Conservation (phyloP, 1,140 invertebrate genomes). For the Drosophila takahashii region DNA sequence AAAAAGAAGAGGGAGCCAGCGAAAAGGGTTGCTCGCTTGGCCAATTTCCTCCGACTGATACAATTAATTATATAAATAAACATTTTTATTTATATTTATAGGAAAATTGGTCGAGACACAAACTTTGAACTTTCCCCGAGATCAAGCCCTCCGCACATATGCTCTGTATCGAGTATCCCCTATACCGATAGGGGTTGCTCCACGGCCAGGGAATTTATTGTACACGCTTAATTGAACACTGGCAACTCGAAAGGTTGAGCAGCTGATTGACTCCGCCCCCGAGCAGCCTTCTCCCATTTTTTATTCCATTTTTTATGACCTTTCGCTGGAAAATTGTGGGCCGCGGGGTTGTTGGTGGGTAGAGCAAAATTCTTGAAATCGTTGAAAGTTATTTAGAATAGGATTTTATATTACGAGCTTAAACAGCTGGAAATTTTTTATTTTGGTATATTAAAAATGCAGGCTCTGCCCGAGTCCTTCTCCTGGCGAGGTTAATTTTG, state of each 20-base stretch:
- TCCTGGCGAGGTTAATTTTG: slow-evolving; percentile 27
- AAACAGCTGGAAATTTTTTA: slow-evolving; percentile 70
- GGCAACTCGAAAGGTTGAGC: slow-evolving; percentile 73
- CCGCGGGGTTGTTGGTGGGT: background rate
- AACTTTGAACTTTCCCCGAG: slow-evolving; percentile 70
- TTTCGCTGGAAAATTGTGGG: slow-evolving; percentile 20
- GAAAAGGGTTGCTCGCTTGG: slow-evolving; percentile 64
- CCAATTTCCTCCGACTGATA: slow-evolving; percentile 47
- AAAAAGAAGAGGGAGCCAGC: slow-evolving; percentile 14
- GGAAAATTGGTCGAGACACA: slow-evolving; percentile 36
- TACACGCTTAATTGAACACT: slow-evolving; percentile 80
- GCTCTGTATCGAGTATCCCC: slow-evolving; percentile 19
- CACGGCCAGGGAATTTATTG: slow-evolving; percentile 65
- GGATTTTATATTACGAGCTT: slow-evolving; percentile 64
- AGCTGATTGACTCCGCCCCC: slow-evolving; percentile 72
- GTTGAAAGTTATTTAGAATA: slow-evolving; percentile 71
- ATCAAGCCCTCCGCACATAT: slow-evolving; percentile 60
- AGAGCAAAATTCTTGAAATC: slow-evolving; percentile 40
- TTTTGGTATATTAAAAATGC: slow-evolving; percentile 68
- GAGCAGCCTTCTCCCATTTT: slow-evolving; percentile 35
- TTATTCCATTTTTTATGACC: slow-evolving; percentile 66
- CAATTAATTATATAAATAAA: slow-evolving; percentile 83
- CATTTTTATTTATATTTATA: slow-evolving; percentile 51
- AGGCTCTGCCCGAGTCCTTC: slow-evolving; percentile 38
- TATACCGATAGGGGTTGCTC: slow-evolving; percentile 45